Conservation (phyloP, 2,113 vertebrate species). For the Conger conger region DNA sequence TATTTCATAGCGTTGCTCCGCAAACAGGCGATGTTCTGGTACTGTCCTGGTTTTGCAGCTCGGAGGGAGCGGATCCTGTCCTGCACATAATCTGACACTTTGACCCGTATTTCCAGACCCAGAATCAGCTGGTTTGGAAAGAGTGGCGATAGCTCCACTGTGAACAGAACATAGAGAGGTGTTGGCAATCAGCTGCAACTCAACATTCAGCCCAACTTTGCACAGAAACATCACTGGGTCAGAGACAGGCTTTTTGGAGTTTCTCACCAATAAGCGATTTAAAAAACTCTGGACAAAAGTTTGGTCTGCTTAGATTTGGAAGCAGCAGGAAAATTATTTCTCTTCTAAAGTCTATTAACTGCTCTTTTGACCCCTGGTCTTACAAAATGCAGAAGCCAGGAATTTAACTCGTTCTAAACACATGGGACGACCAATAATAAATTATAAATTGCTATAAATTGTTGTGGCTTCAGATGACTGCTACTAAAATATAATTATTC, state of each 20-base stretch:
- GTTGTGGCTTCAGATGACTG: too few species aligned
- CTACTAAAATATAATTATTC: too few species aligned
- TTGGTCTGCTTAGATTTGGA: too few species aligned
- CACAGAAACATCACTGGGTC: not conserved
- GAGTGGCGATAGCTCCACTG: slow-evolving; percentile 82
- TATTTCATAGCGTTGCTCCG: slow-evolving; percentile 95
- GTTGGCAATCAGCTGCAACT: not conserved
- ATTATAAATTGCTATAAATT: too few species aligned
- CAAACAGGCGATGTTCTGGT: slow-evolving; percentile 89
- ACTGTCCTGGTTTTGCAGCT: slow-evolving; percentile 69
- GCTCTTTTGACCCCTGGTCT: too few species aligned
- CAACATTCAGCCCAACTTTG: not conserved
- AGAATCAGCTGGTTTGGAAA: slow-evolving; percentile 84
- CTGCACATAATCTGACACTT: slow-evolving; percentile 88
- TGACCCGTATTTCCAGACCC: slow-evolving; percentile 88
- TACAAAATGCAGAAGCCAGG: too few species aligned
- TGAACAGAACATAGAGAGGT: not conserved
- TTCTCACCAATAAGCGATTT: not conserved
- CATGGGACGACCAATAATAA: too few species aligned
- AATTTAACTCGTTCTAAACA: too few species aligned
- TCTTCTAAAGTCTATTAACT: too few species aligned
- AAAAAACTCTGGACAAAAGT: not conserved
- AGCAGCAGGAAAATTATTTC: not conserved
- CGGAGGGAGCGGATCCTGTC: slow-evolving; percentile 83
- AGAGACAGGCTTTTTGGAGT: not conserved